Conservation (phyloP, 1,140 invertebrate species). For the Cyclargus thomasi region DNA sequence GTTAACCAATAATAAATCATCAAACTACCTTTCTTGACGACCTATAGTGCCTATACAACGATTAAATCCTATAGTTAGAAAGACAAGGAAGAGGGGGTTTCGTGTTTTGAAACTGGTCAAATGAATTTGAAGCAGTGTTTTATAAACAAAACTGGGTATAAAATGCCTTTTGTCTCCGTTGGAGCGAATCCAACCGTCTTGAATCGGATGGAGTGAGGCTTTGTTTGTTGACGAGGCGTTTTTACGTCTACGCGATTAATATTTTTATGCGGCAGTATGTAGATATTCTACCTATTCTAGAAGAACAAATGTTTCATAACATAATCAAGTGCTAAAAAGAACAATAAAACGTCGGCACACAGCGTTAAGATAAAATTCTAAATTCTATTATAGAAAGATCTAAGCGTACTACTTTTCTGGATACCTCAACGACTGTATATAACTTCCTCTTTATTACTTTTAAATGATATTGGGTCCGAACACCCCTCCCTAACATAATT, state of each 20-base stretch:
- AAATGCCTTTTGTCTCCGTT: slow-evolving; percentile 1
- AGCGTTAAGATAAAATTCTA: no score
- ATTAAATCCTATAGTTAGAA: no score
- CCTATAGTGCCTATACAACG: no score
- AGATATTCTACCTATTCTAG: background rate
- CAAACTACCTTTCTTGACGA: no score
- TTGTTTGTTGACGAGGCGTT: background rate
- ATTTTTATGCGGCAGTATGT: background rate
- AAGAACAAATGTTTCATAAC: background rate
- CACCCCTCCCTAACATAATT: slow-evolving; percentile 41
- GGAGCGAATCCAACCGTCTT: background rate
- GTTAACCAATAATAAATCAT: no score
- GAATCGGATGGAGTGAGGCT: background rate
- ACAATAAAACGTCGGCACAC: no score
- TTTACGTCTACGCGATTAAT: background rate
- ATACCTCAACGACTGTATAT: no score
- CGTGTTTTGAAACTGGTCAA: background rate
- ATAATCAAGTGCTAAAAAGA: background rate
- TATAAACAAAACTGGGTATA: background rate
- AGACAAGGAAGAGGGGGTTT: no score
- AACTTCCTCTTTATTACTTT: no score
- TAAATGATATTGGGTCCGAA: slow-evolving; percentile 16
- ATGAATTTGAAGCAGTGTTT: background rate
- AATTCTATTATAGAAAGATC: no score
- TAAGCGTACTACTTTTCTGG: no score